These are phyloP conservation scores for Pipra filicauda DNA, from an alignment of 2,113 vertebrate genomes.

Conservation along the genomic window DNA sequence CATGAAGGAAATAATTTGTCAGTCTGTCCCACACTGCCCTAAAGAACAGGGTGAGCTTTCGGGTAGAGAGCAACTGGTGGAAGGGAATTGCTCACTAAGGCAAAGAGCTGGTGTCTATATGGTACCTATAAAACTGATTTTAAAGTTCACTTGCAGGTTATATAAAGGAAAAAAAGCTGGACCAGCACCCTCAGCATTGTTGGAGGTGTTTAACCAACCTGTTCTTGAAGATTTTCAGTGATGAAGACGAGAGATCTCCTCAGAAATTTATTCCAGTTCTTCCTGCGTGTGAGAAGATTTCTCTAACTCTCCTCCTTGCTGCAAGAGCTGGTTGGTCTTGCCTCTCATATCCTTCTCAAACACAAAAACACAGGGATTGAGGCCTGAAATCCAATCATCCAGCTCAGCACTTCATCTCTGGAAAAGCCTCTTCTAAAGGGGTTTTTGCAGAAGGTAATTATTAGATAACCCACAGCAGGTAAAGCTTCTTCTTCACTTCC, in stretches of 20 bases:
- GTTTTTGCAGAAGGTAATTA: not conserved
- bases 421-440: not conserved
- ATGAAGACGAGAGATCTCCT: not conserved
- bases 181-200: not conserved
- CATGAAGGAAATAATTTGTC: not conserved
- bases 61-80: not conserved
- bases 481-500: not conserved
- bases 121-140: not conserved
- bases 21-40: not conserved
- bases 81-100: not conserved
- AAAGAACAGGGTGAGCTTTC: not conserved
- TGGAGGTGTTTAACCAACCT: not conserved
- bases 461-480: not conserved
- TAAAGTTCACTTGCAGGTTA: not conserved
- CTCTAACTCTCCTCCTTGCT: not conserved
- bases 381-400: not conserved
- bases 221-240: not conserved
- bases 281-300: not conserved
- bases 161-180: not conserved
- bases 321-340: not conserved
- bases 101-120: not conserved
- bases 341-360: not conserved
- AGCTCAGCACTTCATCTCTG: not conserved
- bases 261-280: not conserved
- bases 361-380: not conserved